These are phyloP conservation scores for Brachyhypopomus occidentalis DNA, from an alignment of 2,113 vertebrate genomes.

Conservation along the genomic window DNA sequence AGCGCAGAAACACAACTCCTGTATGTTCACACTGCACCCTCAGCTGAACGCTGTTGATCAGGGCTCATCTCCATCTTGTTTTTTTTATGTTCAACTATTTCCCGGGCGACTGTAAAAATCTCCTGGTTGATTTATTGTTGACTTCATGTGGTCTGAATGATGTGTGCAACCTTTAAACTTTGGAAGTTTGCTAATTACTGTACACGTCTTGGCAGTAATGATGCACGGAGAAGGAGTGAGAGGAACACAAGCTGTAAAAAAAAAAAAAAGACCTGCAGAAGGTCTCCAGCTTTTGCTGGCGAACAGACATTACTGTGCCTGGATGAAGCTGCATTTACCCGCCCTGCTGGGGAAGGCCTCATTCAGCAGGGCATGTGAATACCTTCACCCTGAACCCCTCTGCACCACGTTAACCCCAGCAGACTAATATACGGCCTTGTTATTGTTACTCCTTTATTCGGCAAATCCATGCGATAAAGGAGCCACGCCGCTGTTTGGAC, in stretches of 20 bases:
- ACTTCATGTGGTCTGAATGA: constrained; percentile 37
- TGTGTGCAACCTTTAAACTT: constrained; percentile 31
- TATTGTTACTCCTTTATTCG: constrained; percentile 40
- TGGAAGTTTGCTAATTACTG: constrained; percentile 31
- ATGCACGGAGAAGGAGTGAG: neutral
- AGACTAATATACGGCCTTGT: constrained; percentile 26
- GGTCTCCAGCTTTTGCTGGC: neutral
- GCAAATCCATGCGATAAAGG: constrained; percentile 30
- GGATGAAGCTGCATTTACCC: constrained; percentile 16
- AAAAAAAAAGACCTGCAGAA: neutral
- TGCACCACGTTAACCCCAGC: neutral
- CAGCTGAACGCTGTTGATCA: constrained; percentile 17
- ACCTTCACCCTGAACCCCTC: constrained; percentile 34
- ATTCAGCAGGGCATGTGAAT: constrained; percentile 31
- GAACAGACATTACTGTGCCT: constrained; percentile 1
- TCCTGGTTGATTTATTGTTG: constrained; percentile 26
- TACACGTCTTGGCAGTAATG: constrained; percentile 25
- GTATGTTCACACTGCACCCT: neutral
- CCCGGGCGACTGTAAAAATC: constrained; percentile 5
- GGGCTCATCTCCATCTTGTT: neutral
- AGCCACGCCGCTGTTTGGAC: constrained; percentile 16
- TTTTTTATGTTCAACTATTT: constrained; percentile 17
- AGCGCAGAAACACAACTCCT: neutral
- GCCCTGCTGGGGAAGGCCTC: neutral
- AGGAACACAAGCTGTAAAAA: constrained; percentile 8